Base-by-base conservation (phyloP, 2,888 invertebrate genomes). In the Hipparchia sbordonii region DNA sequence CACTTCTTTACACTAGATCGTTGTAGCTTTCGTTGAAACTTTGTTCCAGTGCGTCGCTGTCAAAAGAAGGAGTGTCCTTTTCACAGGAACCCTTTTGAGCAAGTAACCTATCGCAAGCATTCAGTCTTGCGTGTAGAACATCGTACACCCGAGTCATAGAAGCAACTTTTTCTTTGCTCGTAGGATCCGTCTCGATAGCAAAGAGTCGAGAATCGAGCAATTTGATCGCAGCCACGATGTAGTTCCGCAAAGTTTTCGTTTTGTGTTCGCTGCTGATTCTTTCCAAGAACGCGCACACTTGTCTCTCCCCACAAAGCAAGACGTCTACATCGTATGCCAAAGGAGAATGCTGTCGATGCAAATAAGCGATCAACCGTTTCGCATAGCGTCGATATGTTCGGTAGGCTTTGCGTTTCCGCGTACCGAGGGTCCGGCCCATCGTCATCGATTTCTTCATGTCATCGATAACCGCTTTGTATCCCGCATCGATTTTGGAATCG, bases 401-500 rank as follows among this genome's bases (percentile, higher is more conserved):
- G 70, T 94, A 94, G 0, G 89, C 91, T 85, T 94, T 93, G 61
- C 94, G 88, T 77, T 94, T 94, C 65, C 91, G 85, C 0, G 93
- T 81, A 6, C 94, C 91, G 0, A 94, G 84, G 1, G 92, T 90
- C 65, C 93, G 86, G 0, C 94, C 94, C 91, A 93, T 91, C 0
- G 90, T 91, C 94, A 94, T 94, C 0, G 93, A 93, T 78, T 94
- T 94, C 78, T 94, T 94, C 94, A 94, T 94, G 46, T 94, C 94
- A 77, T 94, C 94, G 13, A 94, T 94, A 0, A 94, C 93, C 2
- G 94, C 93, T 85, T 94, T 94, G 79, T 94, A 94, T 56, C 94
- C 94, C n/a, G 93, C 93, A 73, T 94, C 94, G 48, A 92, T 87
- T 87, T 94, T 94, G 0, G 94, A 89, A 79, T 94, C 94, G 71